Evolutionary conservation across 2,888 invertebrate species (phyloP), one percentile per base, ranked within the genome.

Genomic region (Lottia gigantea): DNA sequence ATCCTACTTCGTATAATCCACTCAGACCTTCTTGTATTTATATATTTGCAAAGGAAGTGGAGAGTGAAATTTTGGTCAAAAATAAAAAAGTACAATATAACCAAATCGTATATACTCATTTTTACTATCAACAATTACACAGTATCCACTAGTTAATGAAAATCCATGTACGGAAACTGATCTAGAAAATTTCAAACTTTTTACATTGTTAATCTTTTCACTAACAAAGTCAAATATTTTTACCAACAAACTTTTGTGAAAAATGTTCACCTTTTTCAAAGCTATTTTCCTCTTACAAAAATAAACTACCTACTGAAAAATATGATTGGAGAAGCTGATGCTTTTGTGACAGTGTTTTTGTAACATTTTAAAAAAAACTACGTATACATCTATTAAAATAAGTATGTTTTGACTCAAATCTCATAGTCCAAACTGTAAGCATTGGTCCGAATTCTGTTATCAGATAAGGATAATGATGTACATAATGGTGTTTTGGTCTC

Each of bases 391-490:
- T 3, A n/a, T 55, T 55, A 14, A 55, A 55, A 55, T 55, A 55
- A 12, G 19, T 55, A 19, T 55, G 55, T 12, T 55, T 55, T 3
- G 55, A 55, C 19, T 55, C 55, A 19, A 55, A 55, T 55, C 55
- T n/a, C 1, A 55, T 19, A 12, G 55, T 55, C 55, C 55, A 55
- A n/a, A 55, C 55, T 19, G 19, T 55, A 6, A 55, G 7, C 55
- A 55, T 19, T 11, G 55, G 55, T 12, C 55, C 55, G 12, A 55
- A 55, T 19, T 55, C 19, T 11, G 55, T 55, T 11, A 55, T 55
- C 12, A 55, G 19, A n/a, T 55, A 55, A 3, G 55, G 55, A 55
- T 55, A 55, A 55, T 55, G 55, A n/a, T 55, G 55, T 55, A 55
- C n/a, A 55, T 55, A 55, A 19, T 55, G 55, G 23, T 55, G 55